phyloP scores from a whole-genome alignment of 2,113 vertebrate species.

The Tupaia chinensis region DNA sequence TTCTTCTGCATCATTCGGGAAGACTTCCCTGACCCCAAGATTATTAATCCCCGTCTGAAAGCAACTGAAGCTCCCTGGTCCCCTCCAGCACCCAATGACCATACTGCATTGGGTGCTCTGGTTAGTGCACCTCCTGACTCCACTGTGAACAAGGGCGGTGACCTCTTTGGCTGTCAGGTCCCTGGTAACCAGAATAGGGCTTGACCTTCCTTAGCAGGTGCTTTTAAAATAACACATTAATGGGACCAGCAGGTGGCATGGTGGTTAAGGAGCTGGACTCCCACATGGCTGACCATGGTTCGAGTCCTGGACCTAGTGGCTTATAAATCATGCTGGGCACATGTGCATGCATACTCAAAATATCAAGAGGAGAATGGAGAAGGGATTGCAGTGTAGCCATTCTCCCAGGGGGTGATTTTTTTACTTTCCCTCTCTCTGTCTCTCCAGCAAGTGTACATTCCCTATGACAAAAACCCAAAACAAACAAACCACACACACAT shows the following conservation, averaged over 20 bases:
- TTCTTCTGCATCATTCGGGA: background rate
- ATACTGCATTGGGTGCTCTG: no score
- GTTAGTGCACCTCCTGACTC: background rate
- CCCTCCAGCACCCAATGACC: background rate
- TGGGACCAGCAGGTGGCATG: background rate
- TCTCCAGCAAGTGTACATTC: no score
- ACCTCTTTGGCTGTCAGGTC: background rate
- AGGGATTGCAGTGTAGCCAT: no score
- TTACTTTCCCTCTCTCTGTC: no score
- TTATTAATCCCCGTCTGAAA: background rate
- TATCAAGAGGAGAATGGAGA: no score
- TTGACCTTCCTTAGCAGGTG: background rate
- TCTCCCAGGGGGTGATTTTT: no score
- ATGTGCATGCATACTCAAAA: no score
- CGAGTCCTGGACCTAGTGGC: no score
- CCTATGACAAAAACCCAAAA: no score
- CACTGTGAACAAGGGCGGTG: background rate
- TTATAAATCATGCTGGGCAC: no score
- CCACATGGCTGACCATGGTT: no score
- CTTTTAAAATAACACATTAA: constrained; percentile 3
- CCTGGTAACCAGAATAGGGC: background rate
- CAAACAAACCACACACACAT: background rate
- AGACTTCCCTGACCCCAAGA: background rate
- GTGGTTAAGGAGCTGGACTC: background rate
- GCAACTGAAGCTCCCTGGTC: background rate